A percentile compares a stretch with the other conserved stretches of the same genome.
These are phyloP conservation scores for Petaurus breviceps DNA, from an alignment of 2,113 vertebrate species.

Conservation along the genomic window DNA sequence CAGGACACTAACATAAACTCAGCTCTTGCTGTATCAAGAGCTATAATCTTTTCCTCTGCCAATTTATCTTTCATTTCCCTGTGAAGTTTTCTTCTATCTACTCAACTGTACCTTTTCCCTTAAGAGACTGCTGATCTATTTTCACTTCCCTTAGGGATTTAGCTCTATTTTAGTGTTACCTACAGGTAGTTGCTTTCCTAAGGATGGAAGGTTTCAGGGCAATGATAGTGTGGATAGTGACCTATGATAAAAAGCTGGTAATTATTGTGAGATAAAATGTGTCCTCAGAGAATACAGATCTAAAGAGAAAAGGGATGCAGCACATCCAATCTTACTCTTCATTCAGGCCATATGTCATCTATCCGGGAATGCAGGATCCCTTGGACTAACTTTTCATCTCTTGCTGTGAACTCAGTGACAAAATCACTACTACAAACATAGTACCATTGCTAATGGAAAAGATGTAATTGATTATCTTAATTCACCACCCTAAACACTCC, in stretches of 20 bases:
- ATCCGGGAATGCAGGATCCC: accelerated
- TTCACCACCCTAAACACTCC: not conserved
- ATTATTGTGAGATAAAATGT: not conserved
- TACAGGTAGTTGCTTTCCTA: not conserved
- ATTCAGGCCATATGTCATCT: not conserved
- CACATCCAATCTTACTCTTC: not conserved
- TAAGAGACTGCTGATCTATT: not conserved
- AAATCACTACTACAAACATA: not conserved
- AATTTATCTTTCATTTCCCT: not conserved
- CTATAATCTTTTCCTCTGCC: not conserved
- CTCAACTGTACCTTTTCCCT: not conserved
- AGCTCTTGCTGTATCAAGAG: no score
- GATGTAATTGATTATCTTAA: not conserved
- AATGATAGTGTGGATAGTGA: not conserved
- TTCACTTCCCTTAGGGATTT: not conserved
- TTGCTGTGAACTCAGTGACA: not conserved
- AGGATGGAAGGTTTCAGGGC: not conserved
- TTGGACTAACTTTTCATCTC: not conserved
- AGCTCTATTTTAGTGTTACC: not conserved
- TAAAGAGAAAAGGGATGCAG: not conserved
- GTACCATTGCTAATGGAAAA: not conserved
- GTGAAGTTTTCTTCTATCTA: not conserved
- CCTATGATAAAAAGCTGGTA: not conserved
- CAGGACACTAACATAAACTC: no score
- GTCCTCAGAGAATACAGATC: not conserved